Conservation (phyloP, 2,888 invertebrate species). For the Thymelicus sylvestris region DNA sequence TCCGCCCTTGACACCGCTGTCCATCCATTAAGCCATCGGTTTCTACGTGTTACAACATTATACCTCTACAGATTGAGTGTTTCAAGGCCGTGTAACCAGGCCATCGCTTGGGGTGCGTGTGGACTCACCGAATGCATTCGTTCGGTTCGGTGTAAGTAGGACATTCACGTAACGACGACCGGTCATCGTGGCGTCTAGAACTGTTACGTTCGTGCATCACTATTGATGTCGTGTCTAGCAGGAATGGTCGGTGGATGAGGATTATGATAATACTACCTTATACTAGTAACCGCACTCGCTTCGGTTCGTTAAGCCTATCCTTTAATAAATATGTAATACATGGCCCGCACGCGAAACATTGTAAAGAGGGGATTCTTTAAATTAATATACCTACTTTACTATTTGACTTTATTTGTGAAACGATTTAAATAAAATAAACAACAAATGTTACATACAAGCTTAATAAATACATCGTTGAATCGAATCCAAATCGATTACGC, state of each 20-base stretch:
- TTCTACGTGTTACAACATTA: constrained; percentile 59
- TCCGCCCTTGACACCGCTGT: constrained; percentile 62
- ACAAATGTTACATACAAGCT: too few species aligned
- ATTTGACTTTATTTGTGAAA: too few species aligned
- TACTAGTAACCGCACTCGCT: too few species aligned
- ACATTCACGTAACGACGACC: constrained; percentile 60
- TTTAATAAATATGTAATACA: too few species aligned
- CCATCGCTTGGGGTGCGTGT: constrained; percentile 44
- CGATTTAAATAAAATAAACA: too few species aligned
- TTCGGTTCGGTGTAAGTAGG: constrained; percentile 55
- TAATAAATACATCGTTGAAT: too few species aligned
- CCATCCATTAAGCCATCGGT: constrained; percentile 51
- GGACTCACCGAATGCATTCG: constrained; percentile 38
- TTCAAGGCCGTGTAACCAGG: constrained; percentile 69
- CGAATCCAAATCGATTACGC: too few species aligned
- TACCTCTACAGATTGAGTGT: constrained; percentile 53
- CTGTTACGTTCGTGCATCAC: constrained; percentile 26
- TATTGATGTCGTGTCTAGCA: background rate
- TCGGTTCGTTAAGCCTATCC: too few species aligned
- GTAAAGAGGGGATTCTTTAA: too few species aligned
- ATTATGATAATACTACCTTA: too few species aligned
- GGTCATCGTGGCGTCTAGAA: constrained; percentile 51
- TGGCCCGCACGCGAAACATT: too few species aligned
- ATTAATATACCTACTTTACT: too few species aligned
- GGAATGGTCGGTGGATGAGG: background rate